Conservation (phyloP, 2,797 vertebrate genomes). For the Pipistrellus nathusii region DNA sequence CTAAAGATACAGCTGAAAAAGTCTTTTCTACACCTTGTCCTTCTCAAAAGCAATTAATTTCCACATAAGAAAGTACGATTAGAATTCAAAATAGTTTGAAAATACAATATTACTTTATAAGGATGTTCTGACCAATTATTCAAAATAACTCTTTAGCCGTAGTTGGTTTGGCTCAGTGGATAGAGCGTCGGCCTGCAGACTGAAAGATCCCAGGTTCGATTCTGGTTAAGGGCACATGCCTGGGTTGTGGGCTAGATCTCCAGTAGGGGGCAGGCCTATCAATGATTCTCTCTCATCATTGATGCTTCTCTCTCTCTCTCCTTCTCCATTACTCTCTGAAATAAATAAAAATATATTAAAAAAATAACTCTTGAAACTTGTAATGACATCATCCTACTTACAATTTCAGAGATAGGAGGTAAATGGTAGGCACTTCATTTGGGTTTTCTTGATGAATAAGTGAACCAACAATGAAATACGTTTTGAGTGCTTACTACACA, state of each 20-base stretch:
- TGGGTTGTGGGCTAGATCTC: too few species aligned
- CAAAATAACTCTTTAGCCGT: constrained; percentile 62
- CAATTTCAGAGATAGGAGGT: constrained; percentile 36
- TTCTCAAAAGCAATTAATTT: constrained; percentile 80
- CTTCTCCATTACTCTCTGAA: too few species aligned
- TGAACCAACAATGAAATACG: neutral
- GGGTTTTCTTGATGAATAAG: constrained; percentile 53
- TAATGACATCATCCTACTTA: constrained; percentile 55
- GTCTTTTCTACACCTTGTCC: constrained; percentile 54
- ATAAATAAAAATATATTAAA: too few species aligned
- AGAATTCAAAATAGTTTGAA: constrained; percentile 66
- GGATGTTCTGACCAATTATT: constrained; percentile 55
- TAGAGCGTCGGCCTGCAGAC: too few species aligned
- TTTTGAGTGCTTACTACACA: neutral
- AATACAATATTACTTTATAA: constrained; percentile 70
- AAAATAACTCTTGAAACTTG: constrained; percentile 67
- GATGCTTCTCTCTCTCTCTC: too few species aligned
- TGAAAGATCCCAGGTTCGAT: too few species aligned
- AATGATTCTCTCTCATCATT: too few species aligned
- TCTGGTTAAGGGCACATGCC: too few species aligned
- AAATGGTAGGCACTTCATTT: constrained; percentile 23
- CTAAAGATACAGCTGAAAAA: constrained; percentile 70
- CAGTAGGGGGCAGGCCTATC: too few species aligned
- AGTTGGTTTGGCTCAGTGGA: too few species aligned
- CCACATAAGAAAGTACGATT: constrained; percentile 55